Percentiles rank a stretch among this genome's conserved stretches.
These are phyloP conservation scores for Thunnus maccoyii DNA, from an alignment of 2,113 vertebrate genomes.

Conservation along the genomic window DNA sequence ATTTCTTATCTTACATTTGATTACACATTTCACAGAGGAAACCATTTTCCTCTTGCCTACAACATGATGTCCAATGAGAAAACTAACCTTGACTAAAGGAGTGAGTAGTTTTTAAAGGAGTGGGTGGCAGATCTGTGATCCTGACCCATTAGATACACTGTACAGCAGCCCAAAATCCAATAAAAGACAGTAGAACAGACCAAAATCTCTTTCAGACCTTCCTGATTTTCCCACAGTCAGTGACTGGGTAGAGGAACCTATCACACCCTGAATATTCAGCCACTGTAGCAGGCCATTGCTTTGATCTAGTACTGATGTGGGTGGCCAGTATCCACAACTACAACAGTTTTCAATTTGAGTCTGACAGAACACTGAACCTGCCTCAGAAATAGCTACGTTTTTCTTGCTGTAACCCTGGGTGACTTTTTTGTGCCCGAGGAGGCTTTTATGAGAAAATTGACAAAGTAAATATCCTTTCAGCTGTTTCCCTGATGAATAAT, in stretches of 20 bases:
- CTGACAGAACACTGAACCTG: slow-evolving; percentile 51
- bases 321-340: slow-evolving; percentile 70
- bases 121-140: slow-evolving; percentile 64
- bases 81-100: slow-evolving; percentile 45
- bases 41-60: slow-evolving; percentile 53
- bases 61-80: slow-evolving; percentile 53
- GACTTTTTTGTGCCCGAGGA: slow-evolving; percentile 54
- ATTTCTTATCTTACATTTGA: slow-evolving; percentile 77
- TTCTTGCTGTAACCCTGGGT: slow-evolving; percentile 59
- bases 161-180: slow-evolving; percentile 28
- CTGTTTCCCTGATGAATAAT: slow-evolving; percentile 76
- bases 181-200: slow-evolving; percentile 55
- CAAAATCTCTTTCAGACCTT: slow-evolving; percentile 64
- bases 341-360: slow-evolving; percentile 47
- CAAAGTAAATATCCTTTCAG: slow-evolving; percentile 73
- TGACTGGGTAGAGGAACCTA: slow-evolving; percentile 56
- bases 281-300: slow-evolving; percentile 54
- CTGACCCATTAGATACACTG: slow-evolving; percentile 52
- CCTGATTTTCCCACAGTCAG: slow-evolving; percentile 79
- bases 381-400: slow-evolving; percentile 55
- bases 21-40: slow-evolving; percentile 79
- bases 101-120: slow-evolving; percentile 42
- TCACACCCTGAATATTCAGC: slow-evolving; percentile 81
- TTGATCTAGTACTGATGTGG: slow-evolving; percentile 69
- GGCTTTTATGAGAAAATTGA: slow-evolving; percentile 74